A percentile compares a stretch with the other conserved stretches of the same genome.
Evolutionary conservation across 2,797 vertebrate species (phyloP).

Genomic region (Serranus cabrilla): DNA sequence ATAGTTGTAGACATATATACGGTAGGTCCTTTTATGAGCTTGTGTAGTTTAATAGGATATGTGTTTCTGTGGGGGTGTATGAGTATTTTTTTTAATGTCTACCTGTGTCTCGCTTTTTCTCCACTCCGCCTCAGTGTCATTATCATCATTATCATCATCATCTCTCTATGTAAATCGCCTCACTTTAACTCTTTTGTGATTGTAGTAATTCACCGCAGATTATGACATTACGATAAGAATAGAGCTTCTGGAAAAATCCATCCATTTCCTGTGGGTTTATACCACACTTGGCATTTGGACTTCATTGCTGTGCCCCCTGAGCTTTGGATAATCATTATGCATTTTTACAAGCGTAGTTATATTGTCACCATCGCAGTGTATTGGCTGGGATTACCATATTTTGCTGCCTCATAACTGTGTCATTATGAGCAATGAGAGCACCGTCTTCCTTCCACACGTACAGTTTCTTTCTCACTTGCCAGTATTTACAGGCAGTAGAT

Average conservation of each 20-base stretch:
- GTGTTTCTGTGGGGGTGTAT: neutral
- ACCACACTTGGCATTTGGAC: slow-evolving; percentile 59
- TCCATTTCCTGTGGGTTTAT: slow-evolving; percentile 47
- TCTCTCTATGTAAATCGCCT: slow-evolving; percentile 5
- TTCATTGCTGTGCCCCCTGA: slow-evolving; percentile 37
- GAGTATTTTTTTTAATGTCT: neutral
- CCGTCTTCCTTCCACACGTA: slow-evolving; percentile 4
- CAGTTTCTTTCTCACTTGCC: slow-evolving; percentile 10
- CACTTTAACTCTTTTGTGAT: slow-evolving; percentile 32
- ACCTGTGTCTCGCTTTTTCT: slow-evolving; percentile 3
- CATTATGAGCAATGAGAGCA: slow-evolving; percentile 51
- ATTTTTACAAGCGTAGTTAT: slow-evolving; percentile 50
- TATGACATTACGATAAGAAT: slow-evolving; percentile 25
- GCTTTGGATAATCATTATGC: slow-evolving; percentile 54
- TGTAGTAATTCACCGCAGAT: slow-evolving; percentile 34
- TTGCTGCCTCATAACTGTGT: slow-evolving; percentile 46
- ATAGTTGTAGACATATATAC: neutral
- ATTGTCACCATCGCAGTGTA: slow-evolving; percentile 34
- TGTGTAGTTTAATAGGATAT: neutral
- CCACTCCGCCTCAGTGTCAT: neutral
- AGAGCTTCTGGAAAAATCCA: slow-evolving; percentile 23
- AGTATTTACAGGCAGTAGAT: slow-evolving; percentile 47
- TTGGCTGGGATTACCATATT: slow-evolving; percentile 64
- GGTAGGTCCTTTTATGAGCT: neutral
- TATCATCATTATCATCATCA: neutral